Base-by-base conservation (phyloP, 1,140 invertebrate genomes). In the Littorina saxatilis region DNA sequence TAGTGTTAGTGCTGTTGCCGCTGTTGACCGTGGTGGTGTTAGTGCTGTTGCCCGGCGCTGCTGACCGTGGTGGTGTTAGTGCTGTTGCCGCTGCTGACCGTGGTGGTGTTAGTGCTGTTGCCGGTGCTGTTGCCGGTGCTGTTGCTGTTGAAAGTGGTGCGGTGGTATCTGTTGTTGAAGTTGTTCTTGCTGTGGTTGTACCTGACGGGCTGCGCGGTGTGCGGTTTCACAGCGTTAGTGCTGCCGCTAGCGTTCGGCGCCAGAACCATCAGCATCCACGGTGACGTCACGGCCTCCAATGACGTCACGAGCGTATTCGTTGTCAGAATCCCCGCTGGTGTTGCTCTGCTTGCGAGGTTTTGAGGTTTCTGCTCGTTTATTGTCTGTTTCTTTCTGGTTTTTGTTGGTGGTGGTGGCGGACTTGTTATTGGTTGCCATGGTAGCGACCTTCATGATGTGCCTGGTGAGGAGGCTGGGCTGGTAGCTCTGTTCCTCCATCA, bases 401-500 rank as follows among this genome's bases (percentile, higher is more conserved):
- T 27, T 29, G 39, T 17, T 40, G 68, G 35, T 72, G 35, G 17
- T 40, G 68, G 20, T 47, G 68, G 35, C 29, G 68, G 15, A 9
- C 35, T 2, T 40, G 68, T 40, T 39, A 32, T 58, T 58, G 63
- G 20, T 39, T 35, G 39, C 23, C 2, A 5, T 27, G 15, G 29
- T 70, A 37, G 35, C 23, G 70, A 73, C 37, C 40, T 47, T 43
- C 23, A 73, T 47, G 40, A 73, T 23, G 27, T 73, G 70, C 11
- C 27, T 43, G 70, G 40, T 43, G 70, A 73, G 70, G 13, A 73
- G 2, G 4, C 43, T 40, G 23, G 50, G 70, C 43, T 73, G 70
- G 39, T 73, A 50, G 43, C 40, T 47, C 70, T 73, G 70, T 29
- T 73, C 70, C 27, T 73, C 70, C 70, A 73, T 73, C 43, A 73